Base-by-base conservation (phyloP, 53 echinoderm and acorn worm species). In the Luidia sarsii region DNA sequence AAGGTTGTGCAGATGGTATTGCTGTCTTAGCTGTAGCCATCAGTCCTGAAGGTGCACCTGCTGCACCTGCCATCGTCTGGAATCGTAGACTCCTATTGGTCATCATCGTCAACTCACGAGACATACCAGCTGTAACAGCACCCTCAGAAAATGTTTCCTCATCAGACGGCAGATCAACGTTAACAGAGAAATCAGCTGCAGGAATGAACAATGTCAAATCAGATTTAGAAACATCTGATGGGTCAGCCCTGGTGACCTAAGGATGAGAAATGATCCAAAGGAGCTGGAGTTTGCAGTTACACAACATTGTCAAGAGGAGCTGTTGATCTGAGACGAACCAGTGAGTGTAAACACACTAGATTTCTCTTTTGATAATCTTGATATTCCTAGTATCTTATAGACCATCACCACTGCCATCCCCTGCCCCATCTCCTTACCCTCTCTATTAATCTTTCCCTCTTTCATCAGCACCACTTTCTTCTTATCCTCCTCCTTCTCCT, bases 381-480 rank as follows among this genome's bases (percentile, higher is more conserved):
- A n/a, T n/a, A n/a, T n/a, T n/a, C n/a, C n/a, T n/a, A n/a, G n/a
- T n/a, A n/a, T n/a, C n/a, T n/a, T n/a, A n/a, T n/a, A n/a, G n/a
- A n/a, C 8, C 22, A 56, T 56, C 22, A 56, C 57, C 57, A 5
- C 8, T 56, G 6, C 57, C 57, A 5, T 56, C 28, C 22, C 28
- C 22, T 56, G 22, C 57, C 64, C 18, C 33, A 27, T 64, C 33
- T n/a, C 20, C 79, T 80, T 59, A 96, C 97, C 97, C 28, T 93
- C 91, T 79, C 73, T 60, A 50, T 96, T 96, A 16, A 93, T 71
- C 46, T 93, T 90, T 3, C 97, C 97, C 49, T 96, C 91, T 50
- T 96, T 93, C 60, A 96, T 93, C 18, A 96, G 84, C 6, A 96
- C 90, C 25, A 96, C 97, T 50, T 83, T 88, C 67, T 87, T 88